These are phyloP conservation scores for Mercenaria mercenaria DNA, from an alignment of 1,140 invertebrate genomes.

Conservation along the genomic window DNA sequence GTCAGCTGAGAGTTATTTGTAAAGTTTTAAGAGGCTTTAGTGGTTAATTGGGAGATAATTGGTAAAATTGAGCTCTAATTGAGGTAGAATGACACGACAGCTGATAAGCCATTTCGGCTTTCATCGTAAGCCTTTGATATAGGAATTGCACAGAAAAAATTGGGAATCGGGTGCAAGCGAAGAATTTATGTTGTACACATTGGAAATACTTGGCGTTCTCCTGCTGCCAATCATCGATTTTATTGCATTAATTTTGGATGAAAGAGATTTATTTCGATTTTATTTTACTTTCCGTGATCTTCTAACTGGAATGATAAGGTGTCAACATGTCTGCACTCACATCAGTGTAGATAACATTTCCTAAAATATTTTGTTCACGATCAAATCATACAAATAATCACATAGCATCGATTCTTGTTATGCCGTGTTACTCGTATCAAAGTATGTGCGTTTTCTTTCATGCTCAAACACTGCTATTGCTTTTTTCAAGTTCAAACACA, in stretches of 20 bases:
- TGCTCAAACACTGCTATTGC: no score
- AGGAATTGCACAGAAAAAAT: background rate
- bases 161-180: background rate
- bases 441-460: no score
- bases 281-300: background rate
- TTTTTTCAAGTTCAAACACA: no score
- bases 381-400: background rate
- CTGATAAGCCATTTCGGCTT: constrained; percentile 40
- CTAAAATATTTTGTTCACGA: background rate
- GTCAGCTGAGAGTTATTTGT: constrained; percentile 49
- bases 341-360: background rate
- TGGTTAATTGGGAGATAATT: constrained; percentile 54
- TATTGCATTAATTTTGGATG: background rate
- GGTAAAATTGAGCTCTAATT: constrained; percentile 42
- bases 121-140: constrained; percentile 41
- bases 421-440: background rate
- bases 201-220: background rate
- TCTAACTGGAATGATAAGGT: background rate
- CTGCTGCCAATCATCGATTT: background rate
- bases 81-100: constrained; percentile 61
- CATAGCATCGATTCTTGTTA: background rate
- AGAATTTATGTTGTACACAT: background rate
- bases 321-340: background rate
- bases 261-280: constrained; percentile 12
- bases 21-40: constrained; percentile 8